Evolutionary conservation across 2,113 vertebrate genomes (phyloP).

Genomic region (Oostethus manadensis): DNA sequence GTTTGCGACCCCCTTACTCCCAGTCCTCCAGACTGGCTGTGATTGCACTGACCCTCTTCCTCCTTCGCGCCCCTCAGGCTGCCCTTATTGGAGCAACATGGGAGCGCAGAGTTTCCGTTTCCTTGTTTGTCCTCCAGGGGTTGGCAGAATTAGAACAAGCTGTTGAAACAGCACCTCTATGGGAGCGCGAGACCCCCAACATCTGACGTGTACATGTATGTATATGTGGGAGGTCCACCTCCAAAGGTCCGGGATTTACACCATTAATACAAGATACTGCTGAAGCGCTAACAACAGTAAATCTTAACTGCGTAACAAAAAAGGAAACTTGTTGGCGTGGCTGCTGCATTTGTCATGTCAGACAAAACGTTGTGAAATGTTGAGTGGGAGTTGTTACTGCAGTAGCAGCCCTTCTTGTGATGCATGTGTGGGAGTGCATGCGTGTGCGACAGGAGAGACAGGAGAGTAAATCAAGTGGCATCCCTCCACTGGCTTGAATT

Average conservation of each 20-base stretch:
- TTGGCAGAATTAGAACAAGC: constrained; percentile 65
- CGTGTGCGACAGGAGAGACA: constrained; percentile 11
- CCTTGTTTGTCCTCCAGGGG: constrained; percentile 57
- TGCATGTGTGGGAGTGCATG: background rate
- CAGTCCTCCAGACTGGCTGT: constrained; percentile 45
- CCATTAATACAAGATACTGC: background rate
- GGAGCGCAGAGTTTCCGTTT: constrained; percentile 52
- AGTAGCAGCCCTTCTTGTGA: constrained; percentile 18
- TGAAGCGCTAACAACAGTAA: constrained; percentile 1
- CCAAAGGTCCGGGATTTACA: background rate
- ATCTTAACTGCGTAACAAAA: background rate
- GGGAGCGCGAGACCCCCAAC: constrained; percentile 49
- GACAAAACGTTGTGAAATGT: constrained; percentile 4
- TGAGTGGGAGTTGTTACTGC: constrained; percentile 3
- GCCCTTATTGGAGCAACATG: constrained; percentile 52
- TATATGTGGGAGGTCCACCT: constrained; percentile 37
- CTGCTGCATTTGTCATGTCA: background rate
- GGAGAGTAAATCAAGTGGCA: constrained; percentile 56
- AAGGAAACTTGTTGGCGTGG: background rate
- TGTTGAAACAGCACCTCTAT: constrained; percentile 66
- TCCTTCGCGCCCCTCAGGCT: constrained; percentile 47
- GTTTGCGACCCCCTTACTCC: constrained; percentile 45
- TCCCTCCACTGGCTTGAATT: constrained; percentile 48
- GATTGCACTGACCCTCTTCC: constrained; percentile 62
- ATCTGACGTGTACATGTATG: constrained; percentile 28